A percentile compares a stretch with the other conserved stretches of the same genome.
Evolutionary conservation across 2,113 vertebrate genomes (phyloP).

Genomic region (Arvicanthis niloticus): DNA sequence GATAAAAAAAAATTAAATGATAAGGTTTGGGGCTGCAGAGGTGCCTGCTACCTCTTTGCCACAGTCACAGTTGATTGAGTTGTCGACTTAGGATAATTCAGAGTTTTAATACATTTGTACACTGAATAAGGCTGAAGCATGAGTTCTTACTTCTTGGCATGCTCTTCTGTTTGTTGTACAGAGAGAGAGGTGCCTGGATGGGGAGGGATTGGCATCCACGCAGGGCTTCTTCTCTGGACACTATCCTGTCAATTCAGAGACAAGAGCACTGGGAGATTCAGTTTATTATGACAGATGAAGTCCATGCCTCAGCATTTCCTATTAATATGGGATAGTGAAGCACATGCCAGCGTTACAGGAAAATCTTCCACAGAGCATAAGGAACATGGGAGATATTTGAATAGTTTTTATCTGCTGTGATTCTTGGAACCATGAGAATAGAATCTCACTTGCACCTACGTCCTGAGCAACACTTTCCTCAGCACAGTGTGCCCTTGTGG

Average conservation of each 20-base stretch:
- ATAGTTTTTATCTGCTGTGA: neutral
- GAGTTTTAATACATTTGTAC: neutral
- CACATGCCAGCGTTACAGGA: constrained; percentile 41
- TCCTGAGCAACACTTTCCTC: neutral
- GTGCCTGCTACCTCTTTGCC: neutral
- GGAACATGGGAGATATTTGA: constrained; percentile 6
- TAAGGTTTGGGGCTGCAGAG: neutral
- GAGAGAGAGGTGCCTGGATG: accelerated
- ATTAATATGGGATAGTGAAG: constrained; percentile 29
- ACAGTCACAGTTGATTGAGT: neutral
- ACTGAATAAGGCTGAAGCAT: neutral
- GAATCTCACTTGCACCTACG: constrained; percentile 49
- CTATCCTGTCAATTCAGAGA: neutral
- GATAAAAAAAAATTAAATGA: neutral
- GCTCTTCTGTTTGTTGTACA: neutral
- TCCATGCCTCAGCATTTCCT: neutral
- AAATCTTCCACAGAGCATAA: neutral
- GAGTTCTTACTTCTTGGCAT: neutral
- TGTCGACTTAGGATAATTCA: neutral
- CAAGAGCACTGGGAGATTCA: neutral
- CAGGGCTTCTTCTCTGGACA: neutral
- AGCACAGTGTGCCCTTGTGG: neutral
- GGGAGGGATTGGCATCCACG: accelerated
- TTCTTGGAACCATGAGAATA: neutral
- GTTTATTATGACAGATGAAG: neutral